A percentile compares a stretch with the other conserved stretches of the same genome.
Conservation (phyloP, 2,797 vertebrate species). For the Eupleurogrammus muticus region DNA sequence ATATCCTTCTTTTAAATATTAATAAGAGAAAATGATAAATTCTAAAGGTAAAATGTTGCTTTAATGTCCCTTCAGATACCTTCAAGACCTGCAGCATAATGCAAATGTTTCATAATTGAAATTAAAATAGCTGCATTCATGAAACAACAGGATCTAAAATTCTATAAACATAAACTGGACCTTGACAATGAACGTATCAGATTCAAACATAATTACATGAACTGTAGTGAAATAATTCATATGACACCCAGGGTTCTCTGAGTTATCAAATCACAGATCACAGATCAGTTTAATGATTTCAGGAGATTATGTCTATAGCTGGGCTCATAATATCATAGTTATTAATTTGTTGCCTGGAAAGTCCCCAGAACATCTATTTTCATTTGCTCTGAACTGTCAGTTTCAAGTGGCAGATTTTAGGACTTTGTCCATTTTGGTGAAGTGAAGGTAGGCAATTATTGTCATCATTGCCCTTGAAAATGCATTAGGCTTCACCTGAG, state of each 20-base stretch:
- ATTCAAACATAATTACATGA: background rate
- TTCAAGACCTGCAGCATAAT: background rate
- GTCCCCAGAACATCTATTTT: constrained; percentile 66
- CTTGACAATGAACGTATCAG: background rate
- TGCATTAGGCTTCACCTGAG: constrained; percentile 81
- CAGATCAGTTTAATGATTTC: constrained; percentile 47
- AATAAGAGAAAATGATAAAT: background rate
- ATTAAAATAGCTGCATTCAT: background rate
- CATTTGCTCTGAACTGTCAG: constrained; percentile 73
- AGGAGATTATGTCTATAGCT: constrained; percentile 56
- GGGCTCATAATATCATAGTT: constrained; percentile 66
- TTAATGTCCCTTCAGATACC: background rate
- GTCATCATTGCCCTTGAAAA: constrained; percentile 83
- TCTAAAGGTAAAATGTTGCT: background rate
- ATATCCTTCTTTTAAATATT: background rate
- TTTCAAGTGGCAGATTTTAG: constrained; percentile 73
- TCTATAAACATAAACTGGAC: background rate
- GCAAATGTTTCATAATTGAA: constrained; percentile 1
- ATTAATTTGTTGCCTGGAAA: constrained; percentile 68
- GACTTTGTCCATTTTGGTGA: constrained; percentile 70
- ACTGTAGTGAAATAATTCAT: constrained; percentile 5
- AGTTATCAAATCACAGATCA: constrained; percentile 44
- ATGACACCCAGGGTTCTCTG: constrained; percentile 18
- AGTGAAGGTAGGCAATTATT: constrained; percentile 82
- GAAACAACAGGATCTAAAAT: background rate